Evolutionary conservation across 2,113 vertebrate species (phyloP).

Genomic region (Bolborhynchus lineola): DNA sequence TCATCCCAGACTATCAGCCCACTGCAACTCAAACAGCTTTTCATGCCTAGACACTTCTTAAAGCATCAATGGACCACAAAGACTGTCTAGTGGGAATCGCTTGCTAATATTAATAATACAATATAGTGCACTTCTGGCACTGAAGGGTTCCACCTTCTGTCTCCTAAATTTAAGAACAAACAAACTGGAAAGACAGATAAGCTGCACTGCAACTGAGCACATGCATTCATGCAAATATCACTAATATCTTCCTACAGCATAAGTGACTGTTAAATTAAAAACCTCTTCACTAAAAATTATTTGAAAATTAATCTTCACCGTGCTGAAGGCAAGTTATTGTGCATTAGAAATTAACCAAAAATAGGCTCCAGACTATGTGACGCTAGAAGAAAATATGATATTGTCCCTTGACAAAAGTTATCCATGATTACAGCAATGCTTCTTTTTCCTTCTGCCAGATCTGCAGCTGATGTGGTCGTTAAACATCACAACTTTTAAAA

Average conservation of each 20-base stretch:
- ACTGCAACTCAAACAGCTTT: constrained; percentile 72
- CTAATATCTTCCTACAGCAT: background rate
- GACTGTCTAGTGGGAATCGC: constrained; percentile 67
- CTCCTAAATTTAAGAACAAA: constrained; percentile 62
- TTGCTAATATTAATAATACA: constrained; percentile 77
- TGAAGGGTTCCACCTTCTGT: constrained; percentile 35
- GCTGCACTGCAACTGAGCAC: background rate
- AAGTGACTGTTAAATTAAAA: constrained; percentile 15
- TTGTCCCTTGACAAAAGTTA: background rate
- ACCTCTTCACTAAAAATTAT: background rate
- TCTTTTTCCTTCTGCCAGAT: background rate
- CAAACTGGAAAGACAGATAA: constrained; percentile 37
- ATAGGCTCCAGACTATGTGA: background rate
- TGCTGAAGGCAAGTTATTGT: constrained; percentile 2
- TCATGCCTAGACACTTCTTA: constrained; percentile 74
- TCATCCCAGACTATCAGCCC: constrained; percentile 70
- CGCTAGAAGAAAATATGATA: background rate
- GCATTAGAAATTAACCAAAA: background rate
- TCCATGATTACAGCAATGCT: accelerated
- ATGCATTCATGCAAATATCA: constrained; percentile 11
- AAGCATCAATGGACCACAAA: constrained; percentile 72
- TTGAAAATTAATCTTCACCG: constrained; percentile 18
- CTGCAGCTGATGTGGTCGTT: background rate
- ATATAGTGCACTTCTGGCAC: constrained; percentile 54
- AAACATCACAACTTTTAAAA: background rate